Evolutionary conservation across 35 echinoderm and acorn worm species (phyloP), one percentile per base, ranked within the genome.

Genomic region (Ophiothrix spiculata): DNA sequence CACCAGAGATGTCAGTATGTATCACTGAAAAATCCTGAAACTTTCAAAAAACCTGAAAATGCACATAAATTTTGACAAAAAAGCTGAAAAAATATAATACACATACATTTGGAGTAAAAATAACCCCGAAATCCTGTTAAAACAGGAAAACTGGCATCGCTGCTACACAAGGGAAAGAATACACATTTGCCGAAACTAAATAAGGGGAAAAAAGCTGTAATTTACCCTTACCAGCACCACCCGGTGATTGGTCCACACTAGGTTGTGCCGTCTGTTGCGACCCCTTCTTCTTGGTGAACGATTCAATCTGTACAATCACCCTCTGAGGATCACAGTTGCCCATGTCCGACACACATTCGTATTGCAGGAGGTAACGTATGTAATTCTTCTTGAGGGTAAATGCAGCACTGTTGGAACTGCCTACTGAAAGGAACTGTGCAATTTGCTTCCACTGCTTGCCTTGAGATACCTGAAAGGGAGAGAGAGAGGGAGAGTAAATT

Each of bases 381-480:
- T 99, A 99, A 83, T 99, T 91, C 75, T 93, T 99, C 92, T 93
- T 94, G 15, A 99, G 86, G 2, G 96, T 93, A 75, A 91, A 99
- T 64, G 92, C 96, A 63, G 96, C 92, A 83, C 88, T 91, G 83
- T 99, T 99, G 82, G 91, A 94, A 74, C 86, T 99, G 19, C 96
- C 96, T 46, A 99, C 90, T 79, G 86, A 78, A 79, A 99, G 75
- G 21, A 84, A 83, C 36, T 41, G 88, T 37, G 91, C 92, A 35
- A 99, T 94, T 80, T 90, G 84, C 85, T 99, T 99, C 96, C 96
- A 99, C 76, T 94, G 92, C 85, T 99, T 99, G 39, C 77, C 94
- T 64, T 99, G 94, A 35, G 96, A 94, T 39, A 99, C 96, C 96
- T 99, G 75, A 16, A 78, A 14, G 40, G 56, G 40, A 39, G 15